A percentile compares a stretch with the other conserved stretches of the same genome.
These are phyloP conservation scores for Dasyornis broadbenti DNA, from an alignment of 2,113 vertebrate species.

Conservation along the genomic window DNA sequence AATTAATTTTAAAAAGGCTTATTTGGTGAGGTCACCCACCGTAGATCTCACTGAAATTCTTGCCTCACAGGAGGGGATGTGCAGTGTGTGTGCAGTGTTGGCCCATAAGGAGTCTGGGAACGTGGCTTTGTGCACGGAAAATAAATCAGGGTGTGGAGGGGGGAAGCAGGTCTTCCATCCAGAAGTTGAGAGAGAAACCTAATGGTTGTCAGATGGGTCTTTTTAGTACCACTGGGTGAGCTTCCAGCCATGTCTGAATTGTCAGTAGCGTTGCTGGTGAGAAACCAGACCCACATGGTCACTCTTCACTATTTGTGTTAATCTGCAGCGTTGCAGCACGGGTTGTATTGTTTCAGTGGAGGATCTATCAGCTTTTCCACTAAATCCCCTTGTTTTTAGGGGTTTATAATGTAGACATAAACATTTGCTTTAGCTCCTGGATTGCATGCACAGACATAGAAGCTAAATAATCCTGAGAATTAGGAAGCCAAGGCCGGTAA, in stretches of 20 bases:
- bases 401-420: conserved; percentile 50
- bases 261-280: background rate
- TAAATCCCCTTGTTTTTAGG: conserved; percentile 62
- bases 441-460: conserved; percentile 18
- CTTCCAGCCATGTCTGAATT: background rate
- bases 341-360: conserved; percentile 32
- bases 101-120: background rate
- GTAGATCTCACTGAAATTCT: background rate
- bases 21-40: conserved; percentile 31
- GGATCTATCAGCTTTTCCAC: conserved; percentile 32
- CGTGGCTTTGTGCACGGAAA: background rate
- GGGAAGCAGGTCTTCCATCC: background rate
- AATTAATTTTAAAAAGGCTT: conserved; percentile 37
- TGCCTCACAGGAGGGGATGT: conserved; percentile 1
- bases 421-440: conserved; percentile 56
- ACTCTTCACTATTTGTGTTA: background rate
- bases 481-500: background rate
- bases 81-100: background rate
- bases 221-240: background rate
- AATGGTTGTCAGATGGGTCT: background rate
- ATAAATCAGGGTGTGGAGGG: background rate
- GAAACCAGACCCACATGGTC: background rate
- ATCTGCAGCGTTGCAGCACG: background rate
- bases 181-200: background rate
- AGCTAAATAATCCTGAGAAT: conserved; percentile 40